A percentile compares a stretch with the other conserved stretches of the same genome.
phyloP scores from a whole-genome alignment of 2,888 invertebrate genomes.

The Acleris cristana region DNA sequence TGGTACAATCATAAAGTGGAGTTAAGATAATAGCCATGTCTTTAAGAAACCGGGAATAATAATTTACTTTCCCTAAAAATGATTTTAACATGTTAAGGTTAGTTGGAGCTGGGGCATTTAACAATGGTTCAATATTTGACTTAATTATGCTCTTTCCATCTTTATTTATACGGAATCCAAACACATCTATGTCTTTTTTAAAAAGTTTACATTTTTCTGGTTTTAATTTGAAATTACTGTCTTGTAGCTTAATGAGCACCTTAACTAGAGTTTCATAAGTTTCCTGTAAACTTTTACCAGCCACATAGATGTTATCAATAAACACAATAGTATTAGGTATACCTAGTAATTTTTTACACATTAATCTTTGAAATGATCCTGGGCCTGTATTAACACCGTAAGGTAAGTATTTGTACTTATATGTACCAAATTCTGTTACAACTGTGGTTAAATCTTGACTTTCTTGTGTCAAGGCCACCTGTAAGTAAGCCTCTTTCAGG shows the following conservation, averaged over 20 bases:
- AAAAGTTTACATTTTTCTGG: constrained; percentile 23
- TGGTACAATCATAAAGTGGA: constrained; percentile 5
- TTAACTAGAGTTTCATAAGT: not conserved
- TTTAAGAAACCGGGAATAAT: constrained; percentile 1
- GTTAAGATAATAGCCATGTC: not conserved
- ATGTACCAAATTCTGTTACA: constrained; percentile 37
- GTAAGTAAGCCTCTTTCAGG: constrained; percentile 39
- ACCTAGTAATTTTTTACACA: constrained; percentile 30
- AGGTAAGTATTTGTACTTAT: constrained; percentile 35
- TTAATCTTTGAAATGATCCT: constrained; percentile 38
- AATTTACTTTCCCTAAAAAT: constrained; percentile 2
- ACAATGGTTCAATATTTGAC: too few species aligned
- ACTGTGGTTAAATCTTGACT: constrained; percentile 33
- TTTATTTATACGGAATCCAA: not conserved
- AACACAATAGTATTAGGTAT: constrained; percentile 24
- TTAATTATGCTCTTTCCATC: too few species aligned
- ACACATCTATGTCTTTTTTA: constrained; percentile 12
- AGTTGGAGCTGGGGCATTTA: too few species aligned
- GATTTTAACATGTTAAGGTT: not conserved
- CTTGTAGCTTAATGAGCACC: not conserved
- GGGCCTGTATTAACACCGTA: constrained; percentile 36
- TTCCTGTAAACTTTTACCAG: not conserved
- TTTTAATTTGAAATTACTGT: constrained; percentile 4
- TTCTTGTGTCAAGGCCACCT: constrained; percentile 32
- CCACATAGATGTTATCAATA: constrained; percentile 15